Conservation (phyloP, 35 echinoderm and acorn worm genomes). For the Strongylocentrotus purpuratus region DNA sequence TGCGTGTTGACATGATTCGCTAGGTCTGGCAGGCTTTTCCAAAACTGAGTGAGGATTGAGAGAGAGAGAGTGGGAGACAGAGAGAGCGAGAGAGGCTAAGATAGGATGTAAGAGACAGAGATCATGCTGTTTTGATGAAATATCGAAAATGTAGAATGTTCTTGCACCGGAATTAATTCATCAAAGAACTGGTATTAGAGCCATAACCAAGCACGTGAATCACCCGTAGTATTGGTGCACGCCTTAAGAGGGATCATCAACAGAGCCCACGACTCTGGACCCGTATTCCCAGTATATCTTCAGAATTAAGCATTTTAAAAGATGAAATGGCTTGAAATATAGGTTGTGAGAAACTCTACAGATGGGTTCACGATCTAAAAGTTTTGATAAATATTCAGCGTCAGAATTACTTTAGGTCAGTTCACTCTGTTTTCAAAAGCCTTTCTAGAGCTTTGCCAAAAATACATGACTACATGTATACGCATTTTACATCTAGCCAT, state of each 20-base stretch:
- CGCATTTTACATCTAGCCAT: too few species aligned
- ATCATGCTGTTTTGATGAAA: slow-evolving; percentile 12
- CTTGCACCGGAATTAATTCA: background rate
- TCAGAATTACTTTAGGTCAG: background rate
- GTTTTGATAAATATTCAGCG: background rate
- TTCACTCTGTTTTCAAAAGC: background rate
- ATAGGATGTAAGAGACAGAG: background rate
- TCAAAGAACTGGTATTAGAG: background rate
- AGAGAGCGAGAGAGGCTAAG: background rate
- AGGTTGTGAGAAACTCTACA: background rate
- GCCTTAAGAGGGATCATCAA: background rate
- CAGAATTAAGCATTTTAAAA: background rate
- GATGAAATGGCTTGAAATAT: background rate
- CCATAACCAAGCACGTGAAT: background rate
- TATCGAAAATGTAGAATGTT: background rate
- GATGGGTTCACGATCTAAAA: background rate
- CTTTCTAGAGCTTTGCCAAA: background rate
- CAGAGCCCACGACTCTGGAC: background rate
- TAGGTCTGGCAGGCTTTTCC: background rate
- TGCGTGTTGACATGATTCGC: background rate
- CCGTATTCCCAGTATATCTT: background rate
- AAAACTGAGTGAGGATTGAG: background rate
- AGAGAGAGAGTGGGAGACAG: background rate
- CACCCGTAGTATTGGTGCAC: background rate
- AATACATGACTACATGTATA: too few species aligned